Evolutionary conservation across 1,140 invertebrate species (phyloP).

Genomic region (Drosophila chauvacae): DNA sequence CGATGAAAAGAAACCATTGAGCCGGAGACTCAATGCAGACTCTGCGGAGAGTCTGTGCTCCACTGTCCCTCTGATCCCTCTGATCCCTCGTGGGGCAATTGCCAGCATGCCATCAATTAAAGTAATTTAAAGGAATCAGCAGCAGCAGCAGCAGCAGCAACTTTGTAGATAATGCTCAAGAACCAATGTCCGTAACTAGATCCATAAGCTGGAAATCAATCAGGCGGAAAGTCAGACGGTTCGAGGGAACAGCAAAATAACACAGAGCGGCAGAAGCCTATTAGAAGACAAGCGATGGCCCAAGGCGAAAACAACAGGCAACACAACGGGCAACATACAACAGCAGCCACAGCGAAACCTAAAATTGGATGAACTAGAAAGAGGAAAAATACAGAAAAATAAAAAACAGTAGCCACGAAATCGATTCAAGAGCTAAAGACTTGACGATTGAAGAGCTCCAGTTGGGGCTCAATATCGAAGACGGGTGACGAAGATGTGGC

Average conservation of each 20-base stretch:
- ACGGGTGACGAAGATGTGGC: constrained; percentile 48
- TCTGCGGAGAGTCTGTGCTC: constrained; percentile 7
- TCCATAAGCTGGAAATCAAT: constrained; percentile 80
- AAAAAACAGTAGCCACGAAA: constrained; percentile 75
- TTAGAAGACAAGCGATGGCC: constrained; percentile 54
- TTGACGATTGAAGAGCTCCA: constrained; percentile 55
- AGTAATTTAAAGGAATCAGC: constrained; percentile 78
- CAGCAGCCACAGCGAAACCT: constrained; percentile 34
- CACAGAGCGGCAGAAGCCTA: constrained; percentile 48
- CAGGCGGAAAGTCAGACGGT: constrained; percentile 63
- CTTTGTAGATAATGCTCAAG: constrained; percentile 56
- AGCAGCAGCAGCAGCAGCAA: constrained; percentile 19
- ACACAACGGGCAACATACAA: not conserved
- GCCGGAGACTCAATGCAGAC: constrained; percentile 15
- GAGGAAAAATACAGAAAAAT: not conserved
- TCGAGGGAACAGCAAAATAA: constrained; percentile 32
- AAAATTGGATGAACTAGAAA: constrained; percentile 70
- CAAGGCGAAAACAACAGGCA: constrained; percentile 35
- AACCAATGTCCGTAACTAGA: constrained; percentile 66
- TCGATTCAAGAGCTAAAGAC: constrained; percentile 75
- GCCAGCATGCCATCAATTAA: constrained; percentile 75
- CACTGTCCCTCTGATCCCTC: constrained; percentile 14
- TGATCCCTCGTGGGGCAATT: constrained; percentile 30
- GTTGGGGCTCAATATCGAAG: constrained; percentile 47
- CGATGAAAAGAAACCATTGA: constrained; percentile 72